These are phyloP conservation scores for Gulo gulo DNA, from an alignment of 2,113 vertebrate genomes.

Conservation along the genomic window DNA sequence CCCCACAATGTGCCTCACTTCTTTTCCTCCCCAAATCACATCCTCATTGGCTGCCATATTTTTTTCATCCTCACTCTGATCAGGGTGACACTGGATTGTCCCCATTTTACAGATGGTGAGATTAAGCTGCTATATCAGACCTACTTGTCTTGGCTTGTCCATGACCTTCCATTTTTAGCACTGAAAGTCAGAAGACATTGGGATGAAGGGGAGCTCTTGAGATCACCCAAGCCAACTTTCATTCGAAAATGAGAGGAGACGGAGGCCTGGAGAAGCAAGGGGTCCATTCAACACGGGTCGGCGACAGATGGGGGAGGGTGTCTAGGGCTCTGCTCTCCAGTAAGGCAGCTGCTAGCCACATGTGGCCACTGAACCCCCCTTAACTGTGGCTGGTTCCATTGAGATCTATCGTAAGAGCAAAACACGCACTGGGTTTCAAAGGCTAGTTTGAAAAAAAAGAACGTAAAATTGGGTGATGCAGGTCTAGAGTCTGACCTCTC, in stretches of 20 bases:
- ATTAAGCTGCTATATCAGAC: background rate
- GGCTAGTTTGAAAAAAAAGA: background rate
- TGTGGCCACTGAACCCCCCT: background rate
- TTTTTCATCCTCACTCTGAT: background rate
- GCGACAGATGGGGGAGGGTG: accelerated
- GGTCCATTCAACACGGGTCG: background rate
- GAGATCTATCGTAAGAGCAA: background rate
- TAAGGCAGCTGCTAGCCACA: background rate
- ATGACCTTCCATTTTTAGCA: background rate
- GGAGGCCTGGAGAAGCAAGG: background rate
- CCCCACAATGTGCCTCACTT: accelerated
- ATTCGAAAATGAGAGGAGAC: background rate
- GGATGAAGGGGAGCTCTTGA: background rate
- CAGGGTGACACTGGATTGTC: accelerated
- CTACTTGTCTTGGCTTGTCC: background rate
- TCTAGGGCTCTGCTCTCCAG: background rate
- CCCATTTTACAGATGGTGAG: background rate
- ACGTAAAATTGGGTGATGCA: accelerated
- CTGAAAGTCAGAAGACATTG: background rate
- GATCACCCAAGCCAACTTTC: background rate
- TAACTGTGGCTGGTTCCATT: background rate
- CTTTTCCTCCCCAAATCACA: background rate
- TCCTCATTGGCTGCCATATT: accelerated
- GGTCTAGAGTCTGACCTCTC: background rate
- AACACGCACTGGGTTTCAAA: background rate